phyloP scores from a whole-genome alignment of 1,140 invertebrate genomes.

The Diachasmimorpha longicaudata region DNA sequence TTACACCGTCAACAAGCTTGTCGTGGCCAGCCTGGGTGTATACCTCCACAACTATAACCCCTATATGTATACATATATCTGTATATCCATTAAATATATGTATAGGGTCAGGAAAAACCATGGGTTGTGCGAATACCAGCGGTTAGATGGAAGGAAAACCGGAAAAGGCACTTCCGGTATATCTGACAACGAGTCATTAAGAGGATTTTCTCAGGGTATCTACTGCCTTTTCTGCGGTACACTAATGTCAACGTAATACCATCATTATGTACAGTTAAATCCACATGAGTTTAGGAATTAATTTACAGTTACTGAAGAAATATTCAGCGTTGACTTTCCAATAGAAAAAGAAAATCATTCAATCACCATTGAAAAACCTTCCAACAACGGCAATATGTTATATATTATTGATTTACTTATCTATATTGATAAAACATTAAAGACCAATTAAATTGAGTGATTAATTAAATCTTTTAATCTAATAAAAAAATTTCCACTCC shows the following conservation, averaged over 20 bases:
- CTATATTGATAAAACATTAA: no score
- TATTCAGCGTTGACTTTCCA: neutral
- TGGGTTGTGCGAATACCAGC: neutral
- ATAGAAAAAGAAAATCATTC: no score
- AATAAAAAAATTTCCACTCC: no score
- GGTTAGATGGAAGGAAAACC: neutral
- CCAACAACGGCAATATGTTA: no score
- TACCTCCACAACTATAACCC: constrained; percentile 10
- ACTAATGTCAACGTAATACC: neutral
- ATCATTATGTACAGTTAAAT: neutral
- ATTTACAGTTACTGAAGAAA: neutral
- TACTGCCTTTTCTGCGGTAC: neutral
- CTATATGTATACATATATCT: neutral
- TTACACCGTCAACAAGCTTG: constrained; percentile 47
- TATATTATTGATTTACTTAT: no score
- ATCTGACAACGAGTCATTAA: constrained; percentile 20
- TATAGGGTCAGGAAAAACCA: neutral
- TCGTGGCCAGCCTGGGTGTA: constrained; percentile 31
- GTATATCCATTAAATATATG: neutral
- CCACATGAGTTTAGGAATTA: neutral
- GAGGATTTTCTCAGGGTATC: constrained; percentile 15
- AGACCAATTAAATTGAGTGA: no score
- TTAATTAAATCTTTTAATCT: no score
- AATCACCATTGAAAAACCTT: no score
- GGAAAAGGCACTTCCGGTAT: constrained; percentile 1